Base-by-base conservation (phyloP, 2,888 invertebrate species). In the Lissocephala sabroskyi region DNA sequence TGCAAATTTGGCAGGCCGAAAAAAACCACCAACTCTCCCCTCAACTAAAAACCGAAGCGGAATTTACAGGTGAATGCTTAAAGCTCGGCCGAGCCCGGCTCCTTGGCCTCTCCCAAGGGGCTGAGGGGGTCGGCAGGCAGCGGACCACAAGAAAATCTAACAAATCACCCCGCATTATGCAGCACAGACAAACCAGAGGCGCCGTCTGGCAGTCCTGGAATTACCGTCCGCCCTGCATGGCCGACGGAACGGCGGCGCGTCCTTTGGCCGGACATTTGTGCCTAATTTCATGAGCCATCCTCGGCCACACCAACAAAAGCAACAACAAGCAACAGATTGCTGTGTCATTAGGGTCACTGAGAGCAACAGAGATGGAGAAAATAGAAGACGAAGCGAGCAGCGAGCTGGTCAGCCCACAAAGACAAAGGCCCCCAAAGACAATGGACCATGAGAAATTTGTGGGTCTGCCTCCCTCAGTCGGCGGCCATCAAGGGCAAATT, bases 201-300 rank as follows among this genome's bases (percentile, higher is more conserved):
- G 2, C 17, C 33, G n/a, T n/a, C 30, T 11, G n/a, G 2, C 45
- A 13, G 0, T 18, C 37, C 30, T 11, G 6, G 10, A 10, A 2
- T 16, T 3, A 3, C 16, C 7, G 11, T 6, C 30, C n/a, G 26
- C 29, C n/a, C 29, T 41, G n/a, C n/a, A n/a, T n/a, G n/a, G n/a
- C n/a, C n/a, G n/a, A n/a, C n/a, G n/a, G n/a, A n/a, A 33, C 39
- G 28, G 28, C 29, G 45, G 50, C 45, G 49, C 45, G 26, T 41
- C 40, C 42, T 33, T 14, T n/a, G 29, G 47, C 65, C 70, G 70
- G 65, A 65, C 65, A 63, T 59, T 66, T 47, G 55, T 57, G 66
- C 59, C 70, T 70, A 70, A 73, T 73, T 73, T 73, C 70, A 68
- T 70, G 68, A 68, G 70, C 65, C 59, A 54, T 49, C 68, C 5